Percentiles rank a stretch among this genome's conserved stretches.
These are phyloP conservation scores for Carposina sasakii DNA, from an alignment of 1,140 invertebrate genomes.

Conservation along the genomic window DNA sequence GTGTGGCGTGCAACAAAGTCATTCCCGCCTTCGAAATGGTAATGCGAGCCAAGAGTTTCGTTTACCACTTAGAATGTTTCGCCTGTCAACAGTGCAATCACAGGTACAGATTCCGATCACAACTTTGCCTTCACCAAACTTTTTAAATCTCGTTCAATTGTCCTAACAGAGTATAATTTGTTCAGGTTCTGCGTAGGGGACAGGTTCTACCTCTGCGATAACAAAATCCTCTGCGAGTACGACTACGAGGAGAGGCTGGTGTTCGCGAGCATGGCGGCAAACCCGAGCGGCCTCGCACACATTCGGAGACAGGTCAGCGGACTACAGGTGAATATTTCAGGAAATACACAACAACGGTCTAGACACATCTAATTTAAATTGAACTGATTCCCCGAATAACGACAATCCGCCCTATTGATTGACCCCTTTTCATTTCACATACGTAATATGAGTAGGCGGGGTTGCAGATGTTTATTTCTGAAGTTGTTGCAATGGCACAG, in stretches of 20 bases:
- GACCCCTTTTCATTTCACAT: conserved; percentile 19
- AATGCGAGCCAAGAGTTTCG: conserved; percentile 94
- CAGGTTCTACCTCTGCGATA: conserved; percentile 92
- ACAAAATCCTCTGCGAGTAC: conserved; percentile 95
- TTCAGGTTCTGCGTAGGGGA: conserved; percentile 95
- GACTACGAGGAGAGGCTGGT: conserved; percentile 94
- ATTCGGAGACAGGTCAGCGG: conserved; percentile 89
- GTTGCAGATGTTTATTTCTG: conserved; percentile 15
- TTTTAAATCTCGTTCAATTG: not conserved
- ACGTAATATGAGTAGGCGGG: conserved; percentile 9
- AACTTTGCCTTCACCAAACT: not conserved
- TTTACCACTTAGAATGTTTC: conserved; percentile 97
- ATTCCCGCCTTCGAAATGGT: conserved; percentile 98
- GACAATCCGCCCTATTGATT: conserved; percentile 20
- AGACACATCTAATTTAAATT: conserved; percentile 16
- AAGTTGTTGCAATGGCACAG: no score
- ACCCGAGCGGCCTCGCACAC: conserved; percentile 88
- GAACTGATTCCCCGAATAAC: conserved; percentile 8
- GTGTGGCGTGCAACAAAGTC: conserved; percentile 92
- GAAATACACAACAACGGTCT: conserved; percentile 11
- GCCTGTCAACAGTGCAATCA: conserved; percentile 97
- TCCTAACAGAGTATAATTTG: conserved; percentile 29
- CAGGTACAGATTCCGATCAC: conserved; percentile 75
- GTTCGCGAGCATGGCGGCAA: conserved; percentile 91
- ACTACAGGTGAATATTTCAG: conserved; percentile 75